phyloP scores from a whole-genome alignment of 2,113 vertebrate species.

The Physeter macrocephalus region DNA sequence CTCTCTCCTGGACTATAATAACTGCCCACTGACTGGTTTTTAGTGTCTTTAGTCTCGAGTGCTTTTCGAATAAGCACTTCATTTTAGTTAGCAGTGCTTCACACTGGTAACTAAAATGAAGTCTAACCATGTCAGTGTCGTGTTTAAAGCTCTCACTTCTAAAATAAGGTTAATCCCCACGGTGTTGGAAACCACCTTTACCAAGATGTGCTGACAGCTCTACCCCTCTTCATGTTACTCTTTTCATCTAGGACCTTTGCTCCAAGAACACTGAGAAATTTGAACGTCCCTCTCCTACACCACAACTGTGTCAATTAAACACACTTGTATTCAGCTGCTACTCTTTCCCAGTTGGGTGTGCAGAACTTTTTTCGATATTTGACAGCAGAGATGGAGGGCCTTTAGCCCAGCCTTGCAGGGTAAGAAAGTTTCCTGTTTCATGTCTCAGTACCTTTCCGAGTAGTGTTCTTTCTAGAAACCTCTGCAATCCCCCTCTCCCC shows the following conservation, averaged over 20 bases:
- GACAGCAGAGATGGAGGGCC: neutral
- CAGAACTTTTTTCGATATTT: neutral
- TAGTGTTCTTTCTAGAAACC: neutral
- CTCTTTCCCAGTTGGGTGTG: neutral
- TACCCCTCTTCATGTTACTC: neutral
- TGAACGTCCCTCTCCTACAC: neutral
- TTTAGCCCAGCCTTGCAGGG: neutral
- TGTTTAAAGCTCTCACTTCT: neutral
- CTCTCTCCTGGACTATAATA: neutral
- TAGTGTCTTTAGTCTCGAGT: neutral
- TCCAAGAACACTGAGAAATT: neutral
- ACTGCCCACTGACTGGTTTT: neutral
- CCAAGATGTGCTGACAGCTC: neutral
- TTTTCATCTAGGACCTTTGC: neutral
- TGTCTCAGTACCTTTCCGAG: neutral
- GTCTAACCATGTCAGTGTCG: neutral
- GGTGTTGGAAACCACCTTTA: neutral
- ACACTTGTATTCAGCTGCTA: neutral
- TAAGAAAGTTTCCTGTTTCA: neutral
- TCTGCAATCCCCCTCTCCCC: neutral
- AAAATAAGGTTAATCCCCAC: neutral
- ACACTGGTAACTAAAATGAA: neutral
- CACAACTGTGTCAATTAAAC: neutral
- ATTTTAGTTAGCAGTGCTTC: neutral
- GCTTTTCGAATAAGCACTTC: neutral